Conservation (phyloP, 2,113 vertebrate genomes). For the Sylvietta virens region DNA sequence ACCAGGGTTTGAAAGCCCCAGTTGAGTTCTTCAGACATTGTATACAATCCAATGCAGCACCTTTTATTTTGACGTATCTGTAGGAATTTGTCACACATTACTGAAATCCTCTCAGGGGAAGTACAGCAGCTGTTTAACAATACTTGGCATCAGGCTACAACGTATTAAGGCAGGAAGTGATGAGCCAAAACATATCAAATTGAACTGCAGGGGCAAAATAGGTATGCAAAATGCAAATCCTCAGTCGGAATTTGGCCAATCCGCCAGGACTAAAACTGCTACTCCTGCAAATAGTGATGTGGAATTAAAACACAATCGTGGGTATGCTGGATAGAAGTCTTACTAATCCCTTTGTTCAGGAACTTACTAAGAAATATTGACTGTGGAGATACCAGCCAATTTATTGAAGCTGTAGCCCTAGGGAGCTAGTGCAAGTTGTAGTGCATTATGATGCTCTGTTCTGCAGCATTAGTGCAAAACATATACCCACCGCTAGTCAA, state of each 20-base stretch:
- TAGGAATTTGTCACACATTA: conserved; percentile 29
- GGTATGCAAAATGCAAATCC: conserved; percentile 52
- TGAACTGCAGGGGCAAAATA: conserved; percentile 34
- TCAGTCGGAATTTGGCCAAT: conserved; percentile 7
- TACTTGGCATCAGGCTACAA: conserved; percentile 27
- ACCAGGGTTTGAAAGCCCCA: background rate
- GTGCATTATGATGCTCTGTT: background rate
- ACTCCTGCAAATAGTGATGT: background rate
- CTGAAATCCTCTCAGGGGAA: conserved; percentile 35
- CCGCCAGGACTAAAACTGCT: conserved; percentile 2
- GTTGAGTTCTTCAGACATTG: background rate
- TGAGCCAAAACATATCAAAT: conserved; percentile 60
- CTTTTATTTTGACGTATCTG: conserved; percentile 1
- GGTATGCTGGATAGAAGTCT: background rate
- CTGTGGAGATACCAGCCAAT: conserved; percentile 3
- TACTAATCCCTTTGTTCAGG: conserved; percentile 26
- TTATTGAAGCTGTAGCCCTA: conserved; percentile 20
- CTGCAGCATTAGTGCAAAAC: background rate
- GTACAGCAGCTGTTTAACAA: conserved; percentile 48
- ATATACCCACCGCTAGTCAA: background rate
- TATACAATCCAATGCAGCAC: background rate
- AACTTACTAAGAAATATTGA: conserved; percentile 34
- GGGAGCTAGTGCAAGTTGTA: background rate
- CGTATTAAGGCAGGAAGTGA: conserved; percentile 32
- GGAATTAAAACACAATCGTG: conserved; percentile 29